Conservation (phyloP, 2,113 vertebrate genomes). For the Holacanthus passer region DNA sequence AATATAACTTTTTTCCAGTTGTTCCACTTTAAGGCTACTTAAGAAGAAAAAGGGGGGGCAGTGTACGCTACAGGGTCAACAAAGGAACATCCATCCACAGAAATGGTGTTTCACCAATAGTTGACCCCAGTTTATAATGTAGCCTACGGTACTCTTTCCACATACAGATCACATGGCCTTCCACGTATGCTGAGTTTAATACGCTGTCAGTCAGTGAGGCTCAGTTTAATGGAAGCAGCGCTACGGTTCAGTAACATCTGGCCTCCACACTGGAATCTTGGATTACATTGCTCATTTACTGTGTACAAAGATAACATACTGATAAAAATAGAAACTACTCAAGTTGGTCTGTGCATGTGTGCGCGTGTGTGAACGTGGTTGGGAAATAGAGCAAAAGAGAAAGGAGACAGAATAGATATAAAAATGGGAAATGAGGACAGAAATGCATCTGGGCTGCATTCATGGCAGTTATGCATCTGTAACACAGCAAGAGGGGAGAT, state of each 20-base stretch:
- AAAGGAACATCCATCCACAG: not conserved
- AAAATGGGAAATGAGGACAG: slow-evolving; percentile 8
- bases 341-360: not conserved
- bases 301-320: slow-evolving; percentile 14
- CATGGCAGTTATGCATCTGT: not conserved
- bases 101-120: not conserved
- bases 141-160: too few relatives aligned
- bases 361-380: not conserved
- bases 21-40: too few relatives aligned
- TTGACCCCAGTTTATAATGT: slow-evolving; percentile 11
- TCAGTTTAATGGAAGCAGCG: slow-evolving; percentile 46
- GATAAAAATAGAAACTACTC: slow-evolving; percentile 23
- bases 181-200: slow-evolving; percentile 13
- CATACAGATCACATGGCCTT: slow-evolving; percentile 11
- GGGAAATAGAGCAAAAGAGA: not conserved
- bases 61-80: not conserved
- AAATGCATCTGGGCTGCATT: slow-evolving; percentile 11
- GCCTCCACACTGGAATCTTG: slow-evolving; percentile 44
- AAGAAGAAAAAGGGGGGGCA: too few relatives aligned
- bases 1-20: too few relatives aligned
- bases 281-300: slow-evolving; percentile 35
- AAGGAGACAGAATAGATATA: not conserved
- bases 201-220: slow-evolving; percentile 18
- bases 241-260: slow-evolving; percentile 53
- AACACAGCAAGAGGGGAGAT: not conserved